Evolutionary conservation across 2,797 vertebrate species (phyloP).

Genomic region (Cetoscarus ocellatus): DNA sequence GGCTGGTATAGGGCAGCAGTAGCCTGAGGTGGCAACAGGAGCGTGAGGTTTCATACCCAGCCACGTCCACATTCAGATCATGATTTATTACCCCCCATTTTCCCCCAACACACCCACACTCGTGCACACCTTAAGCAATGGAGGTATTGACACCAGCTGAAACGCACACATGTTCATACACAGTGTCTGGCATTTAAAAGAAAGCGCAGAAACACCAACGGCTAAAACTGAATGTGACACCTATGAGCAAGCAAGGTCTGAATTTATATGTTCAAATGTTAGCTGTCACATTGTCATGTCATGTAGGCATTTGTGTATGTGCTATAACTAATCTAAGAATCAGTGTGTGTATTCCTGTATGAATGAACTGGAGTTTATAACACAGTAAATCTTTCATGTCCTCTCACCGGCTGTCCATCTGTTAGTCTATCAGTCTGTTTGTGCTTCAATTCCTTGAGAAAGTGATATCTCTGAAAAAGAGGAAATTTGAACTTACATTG

Average conservation of each 20-base stretch:
- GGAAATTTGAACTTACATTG: too few relatives aligned
- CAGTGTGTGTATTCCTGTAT: constrained; percentile 36
- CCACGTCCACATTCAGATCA: constrained; percentile 79
- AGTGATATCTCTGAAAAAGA: too few relatives aligned
- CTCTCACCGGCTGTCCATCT: too few relatives aligned
- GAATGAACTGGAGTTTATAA: constrained; percentile 22
- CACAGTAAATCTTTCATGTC: constrained; percentile 15
- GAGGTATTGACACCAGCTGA: constrained; percentile 45
- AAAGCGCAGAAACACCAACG: constrained; percentile 65
- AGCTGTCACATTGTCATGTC: too few relatives aligned
- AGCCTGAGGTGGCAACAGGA: constrained; percentile 81
- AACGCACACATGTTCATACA: constrained; percentile 29
- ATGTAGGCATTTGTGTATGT: constrained; percentile 32
- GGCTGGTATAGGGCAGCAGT: constrained; percentile 81
- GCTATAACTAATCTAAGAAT: constrained; percentile 55
- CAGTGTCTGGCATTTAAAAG: constrained; percentile 79
- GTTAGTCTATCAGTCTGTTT: too few relatives aligned
- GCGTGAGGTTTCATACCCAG: constrained; percentile 76
- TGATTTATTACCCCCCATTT: constrained; percentile 85
- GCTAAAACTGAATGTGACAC: constrained; percentile 57
- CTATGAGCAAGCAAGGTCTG: constrained; percentile 14
- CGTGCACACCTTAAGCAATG: constrained; percentile 48
- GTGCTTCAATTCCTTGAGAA: too few relatives aligned
- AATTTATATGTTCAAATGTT: constrained; percentile 44
- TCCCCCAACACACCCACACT: constrained; percentile 18